Evolutionary conservation across 2,113 vertebrate species (phyloP).

Genomic region (Caranx melampygus): DNA sequence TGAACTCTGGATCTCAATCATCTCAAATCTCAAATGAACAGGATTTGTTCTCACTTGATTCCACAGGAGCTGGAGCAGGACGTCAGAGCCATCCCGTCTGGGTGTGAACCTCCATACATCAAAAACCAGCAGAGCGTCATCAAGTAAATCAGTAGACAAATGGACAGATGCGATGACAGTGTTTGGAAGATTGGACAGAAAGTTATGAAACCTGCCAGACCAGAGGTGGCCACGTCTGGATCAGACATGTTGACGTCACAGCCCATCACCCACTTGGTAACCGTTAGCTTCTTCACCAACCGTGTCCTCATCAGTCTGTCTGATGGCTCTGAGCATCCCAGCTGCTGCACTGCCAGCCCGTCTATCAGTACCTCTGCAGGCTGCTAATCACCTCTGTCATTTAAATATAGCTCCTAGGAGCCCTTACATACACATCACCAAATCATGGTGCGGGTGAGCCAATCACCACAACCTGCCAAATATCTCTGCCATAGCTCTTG

Average conservation of each 20-base stretch:
- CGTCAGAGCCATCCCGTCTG: too few relatives aligned
- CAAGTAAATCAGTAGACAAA: background rate
- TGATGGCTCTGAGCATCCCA: conserved; percentile 31
- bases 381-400: conserved; percentile 62
- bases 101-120: background rate
- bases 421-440: conserved; percentile 26
- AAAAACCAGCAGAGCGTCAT: background rate
- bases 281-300: conserved; percentile 26
- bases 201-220: background rate
- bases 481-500: conserved; percentile 13
- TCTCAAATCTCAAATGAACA: background rate
- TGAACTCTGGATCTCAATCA: too few relatives aligned
- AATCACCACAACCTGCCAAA: conserved; percentile 38
- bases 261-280: conserved; percentile 14
- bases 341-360: conserved; percentile 55
- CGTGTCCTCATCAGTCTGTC: conserved; percentile 29
- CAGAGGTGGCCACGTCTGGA: background rate
- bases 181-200: background rate
- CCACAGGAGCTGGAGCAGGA: background rate
- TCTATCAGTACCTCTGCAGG: conserved; percentile 59
- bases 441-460: conserved; percentile 43
- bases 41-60: background rate
- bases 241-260: conserved; percentile 11
- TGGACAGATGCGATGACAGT: background rate
- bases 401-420: conserved; percentile 20